Conservation (phyloP, 2,797 vertebrate genomes). For the Oreochromis mossambicus region DNA sequence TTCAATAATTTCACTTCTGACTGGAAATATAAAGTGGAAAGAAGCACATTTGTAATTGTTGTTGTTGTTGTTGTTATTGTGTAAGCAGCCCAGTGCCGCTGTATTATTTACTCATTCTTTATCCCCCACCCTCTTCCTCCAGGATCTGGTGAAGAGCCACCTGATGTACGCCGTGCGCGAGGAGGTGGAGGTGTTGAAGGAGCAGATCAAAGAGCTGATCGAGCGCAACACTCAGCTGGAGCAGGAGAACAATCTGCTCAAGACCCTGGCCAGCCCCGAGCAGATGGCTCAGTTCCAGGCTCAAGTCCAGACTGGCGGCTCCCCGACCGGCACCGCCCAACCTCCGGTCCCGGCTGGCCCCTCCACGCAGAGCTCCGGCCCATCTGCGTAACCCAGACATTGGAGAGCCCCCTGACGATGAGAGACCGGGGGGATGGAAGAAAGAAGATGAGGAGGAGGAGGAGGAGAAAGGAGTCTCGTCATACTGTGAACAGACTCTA, state of each 20-base stretch:
- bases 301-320: slow-evolving; percentile 87
- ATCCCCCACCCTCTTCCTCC: neutral
- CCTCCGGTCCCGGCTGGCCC: slow-evolving; percentile 61
- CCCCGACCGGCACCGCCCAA: slow-evolving; percentile 65
- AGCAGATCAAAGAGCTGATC: slow-evolving; percentile 97
- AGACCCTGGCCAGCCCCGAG: slow-evolving; percentile 94
- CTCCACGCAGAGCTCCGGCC: slow-evolving; percentile 60
- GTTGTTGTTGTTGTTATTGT: neutral
- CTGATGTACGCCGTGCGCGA: slow-evolving; percentile 97
- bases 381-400: slow-evolving; percentile 60
- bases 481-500: slow-evolving; percentile 66
- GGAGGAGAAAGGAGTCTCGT: slow-evolving; percentile 18
- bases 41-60: neutral
- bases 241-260: slow-evolving; percentile 95
- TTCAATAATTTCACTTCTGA: neutral
- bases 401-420: neutral
- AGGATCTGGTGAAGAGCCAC: slow-evolving; percentile 99
- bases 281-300: slow-evolving; percentile 97
- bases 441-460: slow-evolving; percentile 1
- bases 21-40: neutral
- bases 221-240: slow-evolving; percentile 97
- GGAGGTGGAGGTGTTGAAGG: slow-evolving; percentile 98
- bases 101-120: neutral
- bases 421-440: neutral
- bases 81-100: neutral